These are phyloP conservation scores for Labeo catla DNA, from an alignment of 2,113 vertebrate genomes.

Conservation along the genomic window DNA sequence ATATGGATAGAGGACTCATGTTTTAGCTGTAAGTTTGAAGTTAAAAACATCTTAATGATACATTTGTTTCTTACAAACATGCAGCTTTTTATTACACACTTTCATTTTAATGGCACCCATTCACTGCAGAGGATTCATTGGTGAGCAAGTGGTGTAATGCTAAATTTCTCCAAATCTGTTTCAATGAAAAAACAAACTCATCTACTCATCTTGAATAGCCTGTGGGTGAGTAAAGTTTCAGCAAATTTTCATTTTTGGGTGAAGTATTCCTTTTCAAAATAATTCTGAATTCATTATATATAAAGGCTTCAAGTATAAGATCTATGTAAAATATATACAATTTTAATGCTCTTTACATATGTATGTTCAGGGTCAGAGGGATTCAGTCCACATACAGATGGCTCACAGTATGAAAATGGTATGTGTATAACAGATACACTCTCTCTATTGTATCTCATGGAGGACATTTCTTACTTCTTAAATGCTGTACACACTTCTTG, in stretches of 20 bases:
- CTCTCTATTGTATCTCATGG: neutral
- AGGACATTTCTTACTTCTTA: neutral
- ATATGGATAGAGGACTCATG: no score
- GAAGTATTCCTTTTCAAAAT: neutral
- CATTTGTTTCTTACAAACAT: no score
- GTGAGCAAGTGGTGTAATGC: neutral
- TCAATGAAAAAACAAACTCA: neutral
- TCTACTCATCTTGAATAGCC: neutral
- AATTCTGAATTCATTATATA: neutral
- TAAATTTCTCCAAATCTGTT: neutral
- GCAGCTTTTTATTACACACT: no score
- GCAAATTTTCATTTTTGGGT: neutral
- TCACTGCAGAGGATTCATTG: neutral
- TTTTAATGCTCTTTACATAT: conserved; percentile 4
- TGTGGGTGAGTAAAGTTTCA: no score
- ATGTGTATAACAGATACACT: neutral
- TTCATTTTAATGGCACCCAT: neutral
- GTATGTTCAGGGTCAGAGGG: conserved; percentile 37
- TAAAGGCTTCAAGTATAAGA: neutral
- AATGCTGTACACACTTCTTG: conserved; percentile 4
- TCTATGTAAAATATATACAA: neutral
- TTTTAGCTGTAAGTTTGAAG: no score
- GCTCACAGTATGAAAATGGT: conserved; percentile 50
- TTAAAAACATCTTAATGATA: no score
- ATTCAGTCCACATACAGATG: conserved; percentile 6